Conservation (phyloP, 2,113 vertebrate genomes). For the Chloroceryle aenea region DNA sequence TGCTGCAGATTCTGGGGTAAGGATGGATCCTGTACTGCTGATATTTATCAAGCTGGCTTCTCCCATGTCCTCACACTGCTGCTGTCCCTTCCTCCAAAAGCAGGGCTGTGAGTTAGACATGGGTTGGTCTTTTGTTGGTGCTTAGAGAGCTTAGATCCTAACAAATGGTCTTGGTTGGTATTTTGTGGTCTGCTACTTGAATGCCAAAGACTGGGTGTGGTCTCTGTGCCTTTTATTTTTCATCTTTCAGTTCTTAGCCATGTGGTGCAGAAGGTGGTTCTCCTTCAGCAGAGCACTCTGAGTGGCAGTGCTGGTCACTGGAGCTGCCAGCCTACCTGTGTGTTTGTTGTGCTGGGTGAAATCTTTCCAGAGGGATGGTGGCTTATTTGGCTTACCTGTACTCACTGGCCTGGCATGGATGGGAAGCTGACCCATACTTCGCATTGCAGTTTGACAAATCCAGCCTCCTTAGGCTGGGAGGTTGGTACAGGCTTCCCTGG, state of each 20-base stretch:
- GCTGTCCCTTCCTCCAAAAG: background rate
- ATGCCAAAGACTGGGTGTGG: background rate
- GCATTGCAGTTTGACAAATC: background rate
- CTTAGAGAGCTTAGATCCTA: background rate
- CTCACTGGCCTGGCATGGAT: background rate
- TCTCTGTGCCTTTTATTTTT: background rate
- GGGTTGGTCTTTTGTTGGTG: background rate
- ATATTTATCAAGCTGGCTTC: slow-evolving; percentile 1
- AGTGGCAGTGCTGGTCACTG: background rate
- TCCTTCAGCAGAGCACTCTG: background rate
- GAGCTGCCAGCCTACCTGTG: background rate
- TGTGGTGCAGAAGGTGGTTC: background rate
- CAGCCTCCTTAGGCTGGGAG: background rate
- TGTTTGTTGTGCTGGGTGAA: background rate
- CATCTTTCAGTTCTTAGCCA: background rate
- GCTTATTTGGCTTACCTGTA: background rate
- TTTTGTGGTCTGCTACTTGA: background rate
- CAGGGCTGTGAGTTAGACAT: background rate
- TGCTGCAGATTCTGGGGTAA: background rate
- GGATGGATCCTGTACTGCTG: background rate
- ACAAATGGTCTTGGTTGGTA: background rate
- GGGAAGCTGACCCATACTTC: background rate
- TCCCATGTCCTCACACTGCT: background rate
- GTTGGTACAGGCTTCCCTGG: background rate
- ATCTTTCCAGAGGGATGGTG: background rate